These are phyloP conservation scores for Scarus forsteni DNA, from an alignment of 2,797 vertebrate genomes.

Conservation along the genomic window DNA sequence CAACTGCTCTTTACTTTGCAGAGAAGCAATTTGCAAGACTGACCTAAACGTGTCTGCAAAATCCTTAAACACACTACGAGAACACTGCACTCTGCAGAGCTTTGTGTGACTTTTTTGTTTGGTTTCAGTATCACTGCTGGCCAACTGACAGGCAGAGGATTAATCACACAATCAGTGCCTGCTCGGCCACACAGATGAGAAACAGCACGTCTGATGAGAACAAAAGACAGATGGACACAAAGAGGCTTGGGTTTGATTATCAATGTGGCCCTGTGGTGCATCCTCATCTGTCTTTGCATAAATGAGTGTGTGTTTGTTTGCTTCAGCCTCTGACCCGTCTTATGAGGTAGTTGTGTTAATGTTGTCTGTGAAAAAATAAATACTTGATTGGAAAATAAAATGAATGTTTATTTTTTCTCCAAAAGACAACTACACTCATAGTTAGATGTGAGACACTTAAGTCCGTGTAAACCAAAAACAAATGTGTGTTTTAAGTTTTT, in stretches of 20 bases:
- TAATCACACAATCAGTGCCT: slow-evolving; percentile 48
- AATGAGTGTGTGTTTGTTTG: slow-evolving; percentile 17
- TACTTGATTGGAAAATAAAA: no score
- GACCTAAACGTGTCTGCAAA: slow-evolving; percentile 30
- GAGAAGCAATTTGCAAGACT: slow-evolving; percentile 11
- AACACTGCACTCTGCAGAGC: slow-evolving; percentile 13
- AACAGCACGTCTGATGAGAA: slow-evolving; percentile 36
- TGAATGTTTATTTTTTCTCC: no score
- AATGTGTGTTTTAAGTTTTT: no score
- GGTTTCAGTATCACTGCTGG: slow-evolving; percentile 61
- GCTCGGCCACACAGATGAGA: slow-evolving; percentile 37
- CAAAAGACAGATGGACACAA: slow-evolving; percentile 49
- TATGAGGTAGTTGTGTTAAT: no score
- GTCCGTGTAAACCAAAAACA: no score
- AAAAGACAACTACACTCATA: no score
- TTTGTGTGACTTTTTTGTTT: slow-evolving; percentile 57
- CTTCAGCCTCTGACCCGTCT: no score
- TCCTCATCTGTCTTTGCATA: slow-evolving; percentile 26
- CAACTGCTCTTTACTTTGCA: slow-evolving; percentile 26
- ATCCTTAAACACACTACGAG: slow-evolving; percentile 27
- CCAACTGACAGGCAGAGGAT: slow-evolving; percentile 58
- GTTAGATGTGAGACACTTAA: no score
- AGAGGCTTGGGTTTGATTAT: slow-evolving; percentile 46
- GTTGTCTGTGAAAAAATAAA: no score
- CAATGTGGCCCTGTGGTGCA: slow-evolving; percentile 16